Conservation (phyloP, 1,140 invertebrate species). For the Atopsyche davidsoni region DNA sequence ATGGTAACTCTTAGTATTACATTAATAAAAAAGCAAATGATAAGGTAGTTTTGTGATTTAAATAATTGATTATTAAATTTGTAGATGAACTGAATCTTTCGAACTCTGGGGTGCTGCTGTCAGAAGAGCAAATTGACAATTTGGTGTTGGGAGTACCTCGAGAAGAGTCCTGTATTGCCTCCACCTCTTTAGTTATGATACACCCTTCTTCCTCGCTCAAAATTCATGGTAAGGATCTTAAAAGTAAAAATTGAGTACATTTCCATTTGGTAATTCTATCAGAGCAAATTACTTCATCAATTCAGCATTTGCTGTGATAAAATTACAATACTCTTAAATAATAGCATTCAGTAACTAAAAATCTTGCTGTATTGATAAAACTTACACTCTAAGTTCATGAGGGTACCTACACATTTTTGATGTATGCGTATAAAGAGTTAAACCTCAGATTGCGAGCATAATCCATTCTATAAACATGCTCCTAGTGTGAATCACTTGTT, state of each 20-base stretch:
- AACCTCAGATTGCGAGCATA: neutral
- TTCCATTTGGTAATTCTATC: neutral
- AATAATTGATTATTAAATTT: slow-evolving; percentile 2
- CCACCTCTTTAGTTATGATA: no score
- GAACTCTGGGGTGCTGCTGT: slow-evolving; percentile 12
- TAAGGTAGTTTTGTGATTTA: neutral
- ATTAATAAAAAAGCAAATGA: neutral
- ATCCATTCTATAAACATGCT: neutral
- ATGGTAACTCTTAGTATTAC: slow-evolving; percentile 6
- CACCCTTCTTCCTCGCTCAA: no score
- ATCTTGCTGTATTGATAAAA: no score
- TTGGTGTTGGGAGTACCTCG: slow-evolving; percentile 2
- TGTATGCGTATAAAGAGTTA: neutral
- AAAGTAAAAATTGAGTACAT: slow-evolving; percentile 2
- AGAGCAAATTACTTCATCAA: neutral
- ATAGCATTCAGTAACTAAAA: no score
- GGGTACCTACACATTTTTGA: slow-evolving; percentile 5
- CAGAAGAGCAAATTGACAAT: slow-evolving; percentile 13
- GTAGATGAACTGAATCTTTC: slow-evolving; percentile 12
- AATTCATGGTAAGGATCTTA: no score
- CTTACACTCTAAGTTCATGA: no score
- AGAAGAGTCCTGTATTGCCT: neutral
- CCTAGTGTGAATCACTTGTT: neutral
- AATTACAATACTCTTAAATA: neutral
- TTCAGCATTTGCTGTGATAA: neutral